Evolutionary conservation across 2,888 invertebrate genomes (phyloP), one percentile per base, ranked within the genome.

Genomic region (Leptopilina myrica): DNA sequence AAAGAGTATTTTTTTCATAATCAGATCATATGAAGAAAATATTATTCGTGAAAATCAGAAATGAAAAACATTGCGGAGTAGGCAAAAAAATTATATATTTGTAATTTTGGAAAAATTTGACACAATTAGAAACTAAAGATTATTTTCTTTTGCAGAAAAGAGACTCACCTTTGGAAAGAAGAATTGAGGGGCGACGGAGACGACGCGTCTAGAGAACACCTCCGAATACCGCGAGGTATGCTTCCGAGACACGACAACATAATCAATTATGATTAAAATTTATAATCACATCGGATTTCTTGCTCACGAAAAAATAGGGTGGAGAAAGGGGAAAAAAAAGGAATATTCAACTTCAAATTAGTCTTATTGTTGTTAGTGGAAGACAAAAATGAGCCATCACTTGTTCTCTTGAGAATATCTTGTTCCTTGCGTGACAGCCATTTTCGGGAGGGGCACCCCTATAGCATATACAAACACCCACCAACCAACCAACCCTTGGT

Each of bases 371-470:
- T 4, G 81, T 78, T 4, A 78, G 78, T 73, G 76, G 82, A 81
- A 78, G 80, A 80, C 64, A 79, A 80, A 80, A 80, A 82, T 79
- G 77, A 80, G 81, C 79, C 81, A 81, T 82, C 83, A 83, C 79
- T 81, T 75, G 80, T 76, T 66, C 80, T 88, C 89, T 86, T 88
- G 86, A 85, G 86, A 87, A 88, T 88, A 86, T 88, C 87, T 88
- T 87, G 88, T 88, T 87, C 88, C 86, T 87, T 87, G 88, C 83
- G 88, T 88, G 89, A 88, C 90, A 89, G 90, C 91, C 91, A 91
- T 91, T 90, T 90, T 90, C 88, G 88, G 85, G 86, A 86, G 89
- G 91, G 90, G 90, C 85, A 85, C 86, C 87, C 88, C 85, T 86
- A 85, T 83, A 81, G 79, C 83, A 82, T 82, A 84, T 82, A 82